Base-by-base conservation (phyloP, 2,888 invertebrate genomes). In the Leptinotarsa rubiginosa region DNA sequence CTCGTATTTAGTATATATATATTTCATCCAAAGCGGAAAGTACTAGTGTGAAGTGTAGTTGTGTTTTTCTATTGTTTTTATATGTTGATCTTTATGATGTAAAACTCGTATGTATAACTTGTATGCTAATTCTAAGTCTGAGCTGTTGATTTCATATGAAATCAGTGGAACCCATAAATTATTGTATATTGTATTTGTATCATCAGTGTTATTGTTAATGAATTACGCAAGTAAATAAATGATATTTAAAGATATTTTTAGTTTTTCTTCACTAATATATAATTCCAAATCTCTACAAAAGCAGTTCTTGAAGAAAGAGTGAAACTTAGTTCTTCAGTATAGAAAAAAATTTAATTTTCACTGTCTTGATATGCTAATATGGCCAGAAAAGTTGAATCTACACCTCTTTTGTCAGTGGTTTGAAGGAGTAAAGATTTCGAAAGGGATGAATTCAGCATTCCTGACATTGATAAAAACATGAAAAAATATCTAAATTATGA, bases 61-160 rank as follows among this genome's bases (percentile, higher is more conserved):
- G 81, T 84, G 83, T 82, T 84, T 83, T 84, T 77, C 75, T 80
- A 78, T 74, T 78, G 75, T 79, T 82, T 81, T 79, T 81, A 81
- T 82, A 82, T 82, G 81, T 81, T 83, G 81, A 77, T 80, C 83
- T 83, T 81, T 79, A 82, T 81, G 80, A 81, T 80, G 79, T 83
- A 83, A 83, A 84, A 84, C 81, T 86, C 62, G 49, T 74, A 74
- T 71, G 70, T 74, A 68, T 75, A 68, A 72, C 49, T 70, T 71
- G 86, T 87, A 87, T 86, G 87, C 86, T 86, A 86, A 83, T 84
- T 80, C 83, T 85, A 86, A 87, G 87, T 86, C 87, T 87, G 87
- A 87, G 83, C 85, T 83, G 80, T 80, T 81, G 81, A 77, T 77
- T 78, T 78, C 75, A 65, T 54, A 73, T 65, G 71, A 79, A 83